phyloP scores from a whole-genome alignment of 2,888 invertebrate genomes.

The Eilema caniola region DNA sequence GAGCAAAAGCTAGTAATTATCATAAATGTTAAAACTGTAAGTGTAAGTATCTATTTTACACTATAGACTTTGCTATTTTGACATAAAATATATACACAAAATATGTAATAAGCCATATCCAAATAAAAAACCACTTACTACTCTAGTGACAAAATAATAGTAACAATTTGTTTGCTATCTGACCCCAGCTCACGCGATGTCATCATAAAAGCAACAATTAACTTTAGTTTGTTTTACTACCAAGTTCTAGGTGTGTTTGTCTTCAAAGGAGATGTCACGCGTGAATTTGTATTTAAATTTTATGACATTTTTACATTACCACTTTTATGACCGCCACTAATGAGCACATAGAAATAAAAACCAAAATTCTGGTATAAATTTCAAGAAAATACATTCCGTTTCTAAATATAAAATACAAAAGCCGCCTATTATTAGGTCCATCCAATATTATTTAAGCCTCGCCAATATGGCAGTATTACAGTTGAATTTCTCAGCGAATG shows the following conservation, averaged over 20 bases:
- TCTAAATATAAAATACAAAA: slow-evolving; percentile 50
- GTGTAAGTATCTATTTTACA: too few relatives aligned
- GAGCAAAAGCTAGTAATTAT: too few relatives aligned
- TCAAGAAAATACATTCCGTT: slow-evolving; percentile 30
- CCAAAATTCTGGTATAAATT: slow-evolving; percentile 47
- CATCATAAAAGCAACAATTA: slow-evolving; percentile 83
- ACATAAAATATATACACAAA: neutral
- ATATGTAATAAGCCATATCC: slow-evolving; percentile 39
- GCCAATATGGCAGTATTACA: slow-evolving; percentile 76
- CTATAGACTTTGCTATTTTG: too few relatives aligned
- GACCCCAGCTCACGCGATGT: slow-evolving; percentile 78
- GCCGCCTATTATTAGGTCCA: slow-evolving; percentile 63
- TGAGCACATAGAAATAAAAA: slow-evolving; percentile 50
- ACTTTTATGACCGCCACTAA: slow-evolving; percentile 54
- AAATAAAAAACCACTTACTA: slow-evolving; percentile 27
- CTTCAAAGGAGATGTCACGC: slow-evolving; percentile 78
- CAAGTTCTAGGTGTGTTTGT: slow-evolving; percentile 71
- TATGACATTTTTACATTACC: slow-evolving; percentile 60
- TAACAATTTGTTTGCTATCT: slow-evolving; percentile 75
- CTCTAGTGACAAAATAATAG: slow-evolving; percentile 51
- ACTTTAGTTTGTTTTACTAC: slow-evolving; percentile 78
- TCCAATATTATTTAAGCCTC: slow-evolving; percentile 79
- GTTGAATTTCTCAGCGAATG: slow-evolving; percentile 76
- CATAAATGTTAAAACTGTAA: too few relatives aligned
- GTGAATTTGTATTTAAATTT: slow-evolving; percentile 66